Percentiles rank a stretch among this genome's conserved stretches.
Conservation (phyloP, 2,113 vertebrate species). For the Catharus minimus region DNA sequence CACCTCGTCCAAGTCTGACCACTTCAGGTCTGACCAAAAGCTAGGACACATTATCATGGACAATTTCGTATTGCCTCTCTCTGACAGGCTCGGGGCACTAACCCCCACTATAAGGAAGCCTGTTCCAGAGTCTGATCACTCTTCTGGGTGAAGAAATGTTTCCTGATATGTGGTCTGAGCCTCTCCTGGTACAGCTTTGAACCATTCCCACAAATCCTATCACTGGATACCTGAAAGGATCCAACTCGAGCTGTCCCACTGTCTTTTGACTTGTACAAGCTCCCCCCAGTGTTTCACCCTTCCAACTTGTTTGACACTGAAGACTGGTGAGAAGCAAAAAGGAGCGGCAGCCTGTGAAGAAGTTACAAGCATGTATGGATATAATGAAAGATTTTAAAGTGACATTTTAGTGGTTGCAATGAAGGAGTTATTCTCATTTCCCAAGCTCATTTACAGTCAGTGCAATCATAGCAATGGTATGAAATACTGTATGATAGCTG, state of each 20-base stretch:
- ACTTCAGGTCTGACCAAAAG: neutral
- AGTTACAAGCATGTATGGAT: fast-evolving
- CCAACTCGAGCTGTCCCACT: too few species aligned
- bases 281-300: neutral
- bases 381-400: neutral
- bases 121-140: neutral
- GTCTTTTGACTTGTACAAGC: neutral
- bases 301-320: neutral
- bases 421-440: neutral
- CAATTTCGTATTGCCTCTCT: neutral
- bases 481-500: neutral
- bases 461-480: neutral
- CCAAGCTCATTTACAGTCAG: neutral
- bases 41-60: neutral
- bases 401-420: neutral
- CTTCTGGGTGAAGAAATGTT: neutral
- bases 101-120: neutral
- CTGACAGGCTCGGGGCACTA: neutral
- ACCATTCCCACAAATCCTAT: neutral
- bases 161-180: neutral
- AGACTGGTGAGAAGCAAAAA: neutral
- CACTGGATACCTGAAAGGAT: neutral
- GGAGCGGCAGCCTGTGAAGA: neutral
- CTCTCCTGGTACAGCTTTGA: neutral
- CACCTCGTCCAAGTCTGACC: neutral